phyloP scores from a whole-genome alignment of 2,888 invertebrate genomes.

The Athalia cordata region DNA sequence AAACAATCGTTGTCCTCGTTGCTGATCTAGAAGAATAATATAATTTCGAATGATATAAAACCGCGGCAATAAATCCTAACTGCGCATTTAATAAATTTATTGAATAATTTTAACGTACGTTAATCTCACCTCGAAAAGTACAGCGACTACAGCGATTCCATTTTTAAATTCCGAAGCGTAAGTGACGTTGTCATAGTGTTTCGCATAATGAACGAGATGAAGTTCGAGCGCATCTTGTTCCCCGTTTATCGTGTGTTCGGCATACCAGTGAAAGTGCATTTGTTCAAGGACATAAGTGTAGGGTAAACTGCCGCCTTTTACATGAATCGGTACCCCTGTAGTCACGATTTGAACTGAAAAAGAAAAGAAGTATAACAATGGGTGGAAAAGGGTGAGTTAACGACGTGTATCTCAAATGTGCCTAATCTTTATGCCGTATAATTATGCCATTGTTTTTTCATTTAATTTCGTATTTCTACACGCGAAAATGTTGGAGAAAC shows the following conservation, averaged over 20 bases:
- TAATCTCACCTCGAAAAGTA: conserved; percentile 80
- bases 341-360: conserved; percentile 60
- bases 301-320: conserved; percentile 78
- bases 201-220: conserved; percentile 84
- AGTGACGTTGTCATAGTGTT: conserved; percentile 76
- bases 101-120: neutral
- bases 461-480: too few relatives aligned
- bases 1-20: conserved; percentile 22
- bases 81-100: neutral
- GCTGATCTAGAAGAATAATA: conserved; percentile 20
- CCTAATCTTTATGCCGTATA: too few relatives aligned
- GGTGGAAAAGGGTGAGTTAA: too few relatives aligned
- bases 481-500: too few relatives aligned
- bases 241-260: conserved; percentile 86
- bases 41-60: neutral
- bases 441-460: too few relatives aligned
- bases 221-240: conserved; percentile 81
- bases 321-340: conserved; percentile 55
- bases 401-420: too few relatives aligned
- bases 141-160: conserved; percentile 84
- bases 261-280: conserved; percentile 90
- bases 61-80: neutral
- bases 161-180: conserved; percentile 80
- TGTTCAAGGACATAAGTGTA: conserved; percentile 80
- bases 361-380: neutral